Percentiles rank a stretch among this genome's conserved stretches.
These are phyloP conservation scores for Polietes domitor DNA, from an alignment of 2,888 invertebrate species.

Conservation along the genomic window DNA sequence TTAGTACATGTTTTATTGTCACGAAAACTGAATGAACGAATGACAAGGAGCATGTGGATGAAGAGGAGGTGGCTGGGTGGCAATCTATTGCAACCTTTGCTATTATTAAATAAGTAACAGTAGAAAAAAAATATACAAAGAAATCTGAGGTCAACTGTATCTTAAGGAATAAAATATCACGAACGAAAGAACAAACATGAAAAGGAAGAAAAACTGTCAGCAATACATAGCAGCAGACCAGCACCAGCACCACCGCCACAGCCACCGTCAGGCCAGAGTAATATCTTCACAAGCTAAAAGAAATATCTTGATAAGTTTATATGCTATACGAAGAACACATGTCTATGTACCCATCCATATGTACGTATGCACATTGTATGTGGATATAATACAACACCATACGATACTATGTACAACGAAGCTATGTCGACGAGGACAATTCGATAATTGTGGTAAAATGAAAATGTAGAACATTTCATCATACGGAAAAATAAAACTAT, in stretches of 20 bases:
- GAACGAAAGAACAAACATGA: neutral
- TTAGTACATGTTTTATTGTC: slow-evolving; percentile 33
- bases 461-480: too few relatives aligned
- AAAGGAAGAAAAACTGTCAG: neutral
- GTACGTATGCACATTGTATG: too few relatives aligned
- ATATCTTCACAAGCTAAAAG: slow-evolving; percentile 3
- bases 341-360: too few relatives aligned
- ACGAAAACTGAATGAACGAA: neutral
- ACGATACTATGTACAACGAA: too few relatives aligned
- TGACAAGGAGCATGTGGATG: neutral
- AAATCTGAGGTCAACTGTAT: slow-evolving; percentile 34
- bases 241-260: neutral
- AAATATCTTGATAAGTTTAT: slow-evolving; percentile 9
- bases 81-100: slow-evolving; percentile 17
- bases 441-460: too few relatives aligned
- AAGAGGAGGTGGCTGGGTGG: neutral
- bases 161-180: slow-evolving; percentile 4
- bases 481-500: too few relatives aligned
- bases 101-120: slow-evolving; percentile 11
- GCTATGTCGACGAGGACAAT: too few relatives aligned
- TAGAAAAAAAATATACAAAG: neutral
- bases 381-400: too few relatives aligned
- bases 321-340: too few relatives aligned
- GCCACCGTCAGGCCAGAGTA: neutral
- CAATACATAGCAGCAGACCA: neutral